phyloP scores from a whole-genome alignment of 2,797 vertebrate genomes.

The Phoxinus dragarum region DNA sequence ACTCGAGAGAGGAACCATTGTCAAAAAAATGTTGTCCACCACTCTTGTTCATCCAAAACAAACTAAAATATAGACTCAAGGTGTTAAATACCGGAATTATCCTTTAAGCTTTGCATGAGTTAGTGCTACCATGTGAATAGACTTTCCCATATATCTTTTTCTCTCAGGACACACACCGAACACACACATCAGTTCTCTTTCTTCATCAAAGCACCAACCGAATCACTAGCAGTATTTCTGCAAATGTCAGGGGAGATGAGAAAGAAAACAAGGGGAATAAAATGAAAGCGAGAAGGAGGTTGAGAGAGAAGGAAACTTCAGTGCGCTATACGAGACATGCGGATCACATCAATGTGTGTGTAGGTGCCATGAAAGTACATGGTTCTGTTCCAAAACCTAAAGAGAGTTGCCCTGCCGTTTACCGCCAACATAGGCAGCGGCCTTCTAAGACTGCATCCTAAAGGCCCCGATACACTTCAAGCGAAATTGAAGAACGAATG shows the following conservation, averaged over 20 bases:
- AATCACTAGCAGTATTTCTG: slow-evolving; percentile 36
- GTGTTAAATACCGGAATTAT: no score
- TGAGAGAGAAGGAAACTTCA: slow-evolving; percentile 19
- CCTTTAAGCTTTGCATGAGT: slow-evolving; percentile 6
- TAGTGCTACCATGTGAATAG: slow-evolving; percentile 2
- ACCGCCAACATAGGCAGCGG: not conserved
- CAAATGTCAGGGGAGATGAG: slow-evolving; percentile 37
- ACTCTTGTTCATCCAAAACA: no score
- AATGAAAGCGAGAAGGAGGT: not conserved
- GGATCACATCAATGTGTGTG: slow-evolving; percentile 8
- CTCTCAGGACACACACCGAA: not conserved
- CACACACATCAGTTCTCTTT: slow-evolving; percentile 1
- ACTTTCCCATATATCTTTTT: slow-evolving; percentile 4
- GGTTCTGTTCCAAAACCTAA: not conserved
- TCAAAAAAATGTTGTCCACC: no score
- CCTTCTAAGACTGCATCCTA: not conserved
- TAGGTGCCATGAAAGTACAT: slow-evolving; percentile 8
- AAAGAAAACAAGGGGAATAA: not conserved
- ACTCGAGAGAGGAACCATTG: no score
- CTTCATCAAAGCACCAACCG: slow-evolving; percentile 3
- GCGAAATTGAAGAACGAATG: not conserved
- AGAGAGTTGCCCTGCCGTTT: not conserved
- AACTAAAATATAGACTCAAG: no score
- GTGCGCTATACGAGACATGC: not conserved
- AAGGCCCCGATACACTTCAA: not conserved